Evolutionary conservation across 2,113 vertebrate species (phyloP).

Genomic region (Sander vitreus): DNA sequence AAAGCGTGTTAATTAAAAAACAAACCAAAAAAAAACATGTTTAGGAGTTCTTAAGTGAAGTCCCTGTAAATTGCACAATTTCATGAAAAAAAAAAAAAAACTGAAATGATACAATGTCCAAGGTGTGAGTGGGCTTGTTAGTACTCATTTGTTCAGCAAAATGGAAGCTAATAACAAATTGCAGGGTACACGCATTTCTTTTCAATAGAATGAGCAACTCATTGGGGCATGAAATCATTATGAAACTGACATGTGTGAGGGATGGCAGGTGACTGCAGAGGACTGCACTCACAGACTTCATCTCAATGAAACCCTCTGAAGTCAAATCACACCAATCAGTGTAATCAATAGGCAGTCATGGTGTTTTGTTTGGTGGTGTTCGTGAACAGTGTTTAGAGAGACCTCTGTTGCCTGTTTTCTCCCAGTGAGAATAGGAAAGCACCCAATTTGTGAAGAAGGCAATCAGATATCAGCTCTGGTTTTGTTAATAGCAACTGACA

Average conservation of each 20-base stretch:
- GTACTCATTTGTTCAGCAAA: slow-evolving; percentile 67
- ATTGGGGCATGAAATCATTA: slow-evolving; percentile 68
- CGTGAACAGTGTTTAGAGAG: slow-evolving; percentile 4
- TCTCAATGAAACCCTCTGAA: slow-evolving; percentile 47
- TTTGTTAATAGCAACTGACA: slow-evolving; percentile 15
- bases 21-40: no score
- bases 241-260: slow-evolving; percentile 64
- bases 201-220: slow-evolving; percentile 65
- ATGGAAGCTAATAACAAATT: slow-evolving; percentile 72
- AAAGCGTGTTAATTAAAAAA: neutral
- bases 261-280: slow-evolving; percentile 38
- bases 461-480: slow-evolving; percentile 11
- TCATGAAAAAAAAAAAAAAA: slow-evolving; percentile 34
- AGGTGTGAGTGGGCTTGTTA: slow-evolving; percentile 60
- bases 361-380: slow-evolving; percentile 32
- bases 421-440: slow-evolving; percentile 19
- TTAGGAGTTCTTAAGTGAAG: neutral
- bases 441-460: slow-evolving; percentile 27
- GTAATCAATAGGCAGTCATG: slow-evolving; percentile 47
- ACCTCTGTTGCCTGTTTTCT: slow-evolving; percentile 25
- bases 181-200: slow-evolving; percentile 57
- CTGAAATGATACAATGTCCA: slow-evolving; percentile 41
- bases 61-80: slow-evolving; percentile 14
- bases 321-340: slow-evolving; percentile 46
- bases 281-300: slow-evolving; percentile 39